A percentile compares a stretch with the other conserved stretches of the same genome.
Conservation (phyloP, 2,113 vertebrate species). For the Mirza zaza region DNA sequence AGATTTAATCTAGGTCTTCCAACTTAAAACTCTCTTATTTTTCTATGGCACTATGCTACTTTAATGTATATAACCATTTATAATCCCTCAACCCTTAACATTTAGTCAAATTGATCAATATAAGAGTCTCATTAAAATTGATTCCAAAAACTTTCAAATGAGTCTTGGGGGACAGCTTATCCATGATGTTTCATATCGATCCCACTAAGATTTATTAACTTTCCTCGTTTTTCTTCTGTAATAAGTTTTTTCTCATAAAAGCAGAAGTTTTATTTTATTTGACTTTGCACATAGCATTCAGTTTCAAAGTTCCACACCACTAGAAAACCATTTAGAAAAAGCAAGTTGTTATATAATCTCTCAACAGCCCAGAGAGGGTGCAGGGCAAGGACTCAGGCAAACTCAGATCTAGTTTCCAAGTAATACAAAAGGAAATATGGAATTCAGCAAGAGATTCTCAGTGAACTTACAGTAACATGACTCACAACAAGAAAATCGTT, state of each 20-base stretch:
- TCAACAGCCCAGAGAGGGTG: neutral
- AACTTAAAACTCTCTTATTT: neutral
- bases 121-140: neutral
- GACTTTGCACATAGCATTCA: neutral
- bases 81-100: neutral
- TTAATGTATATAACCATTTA: neutral
- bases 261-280: neutral
- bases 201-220: neutral
- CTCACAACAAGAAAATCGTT: conserved; percentile 81
- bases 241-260: neutral
- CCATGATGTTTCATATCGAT: neutral
- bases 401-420: conserved; percentile 5
- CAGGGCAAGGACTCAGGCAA: neutral
- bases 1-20: neutral
- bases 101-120: neutral
- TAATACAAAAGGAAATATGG: conserved; percentile 71
- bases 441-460: conserved; percentile 73
- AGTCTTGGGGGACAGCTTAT: neutral
- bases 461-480: conserved; percentile 81
- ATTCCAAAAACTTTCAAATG: neutral
- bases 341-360: conserved; percentile 5
- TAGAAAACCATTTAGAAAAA: conserved; percentile 30
- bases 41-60: neutral
- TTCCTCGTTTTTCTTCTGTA: neutral
- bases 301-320: neutral